Evolutionary conservation across 2,797 vertebrate genomes (phyloP).

Genomic region (Mormyrus proboscirostris): DNA sequence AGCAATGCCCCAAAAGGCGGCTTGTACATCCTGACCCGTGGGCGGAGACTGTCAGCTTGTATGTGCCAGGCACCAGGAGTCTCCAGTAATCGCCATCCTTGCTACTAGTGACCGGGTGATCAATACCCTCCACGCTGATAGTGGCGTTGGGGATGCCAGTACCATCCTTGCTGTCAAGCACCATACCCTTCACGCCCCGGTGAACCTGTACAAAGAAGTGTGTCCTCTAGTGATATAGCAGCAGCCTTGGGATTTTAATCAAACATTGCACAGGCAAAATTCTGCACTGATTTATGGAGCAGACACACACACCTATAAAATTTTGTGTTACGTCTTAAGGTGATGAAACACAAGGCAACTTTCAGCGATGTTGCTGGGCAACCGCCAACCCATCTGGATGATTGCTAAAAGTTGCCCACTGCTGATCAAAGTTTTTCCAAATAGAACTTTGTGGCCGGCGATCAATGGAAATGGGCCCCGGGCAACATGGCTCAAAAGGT

Average conservation of each 20-base stretch:
- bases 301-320: not conserved
- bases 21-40: conserved; percentile 66
- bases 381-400: not conserved
- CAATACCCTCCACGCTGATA: conserved; percentile 71
- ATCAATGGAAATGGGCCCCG: not conserved
- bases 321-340: not conserved
- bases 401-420: not conserved
- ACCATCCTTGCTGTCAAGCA: conserved; percentile 74
- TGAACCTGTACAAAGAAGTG: conserved; percentile 67
- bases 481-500: not conserved
- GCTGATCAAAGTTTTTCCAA: not conserved
- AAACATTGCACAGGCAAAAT: not conserved
- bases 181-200: conserved; percentile 78
- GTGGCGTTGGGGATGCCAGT: conserved; percentile 85
- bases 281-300: not conserved
- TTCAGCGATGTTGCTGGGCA: not conserved
- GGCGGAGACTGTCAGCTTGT: conserved; percentile 79
- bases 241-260: not conserved
- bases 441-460: not conserved
- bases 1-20: not conserved
- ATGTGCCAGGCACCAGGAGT: conserved; percentile 75
- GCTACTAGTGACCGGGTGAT: conserved; percentile 76
- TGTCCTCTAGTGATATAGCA: not conserved
- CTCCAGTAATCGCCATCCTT: conserved; percentile 91
- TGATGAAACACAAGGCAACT: not conserved